A percentile compares a stretch with the other conserved stretches of the same genome.
These are phyloP conservation scores for Chionoecetes opilio DNA, from an alignment of 1,140 invertebrate genomes.

Conservation along the genomic window DNA sequence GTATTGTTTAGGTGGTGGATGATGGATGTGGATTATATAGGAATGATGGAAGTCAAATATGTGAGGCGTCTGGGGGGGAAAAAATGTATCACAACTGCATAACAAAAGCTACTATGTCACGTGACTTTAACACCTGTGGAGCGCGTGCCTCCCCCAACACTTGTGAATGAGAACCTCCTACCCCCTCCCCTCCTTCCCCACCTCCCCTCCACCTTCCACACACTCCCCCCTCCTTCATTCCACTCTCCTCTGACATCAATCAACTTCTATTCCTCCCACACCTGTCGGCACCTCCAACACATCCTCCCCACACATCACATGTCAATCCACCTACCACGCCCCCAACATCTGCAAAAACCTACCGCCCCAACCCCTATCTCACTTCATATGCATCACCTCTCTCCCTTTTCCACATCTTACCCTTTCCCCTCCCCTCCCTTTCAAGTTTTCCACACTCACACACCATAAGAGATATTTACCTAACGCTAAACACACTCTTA, in stretches of 20 bases:
- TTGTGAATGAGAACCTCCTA: neutral
- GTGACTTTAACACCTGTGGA: neutral
- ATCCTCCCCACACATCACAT: too few species aligned
- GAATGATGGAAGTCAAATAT: neutral
- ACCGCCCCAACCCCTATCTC: too few species aligned
- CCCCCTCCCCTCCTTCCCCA: neutral
- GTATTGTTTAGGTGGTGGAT: neutral
- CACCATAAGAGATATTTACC: neutral
- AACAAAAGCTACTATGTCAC: neutral
- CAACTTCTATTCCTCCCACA: too few species aligned
- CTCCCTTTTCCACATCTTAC: neutral
- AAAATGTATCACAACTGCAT: neutral
- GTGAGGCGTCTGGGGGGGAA: neutral
- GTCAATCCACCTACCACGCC: too few species aligned
- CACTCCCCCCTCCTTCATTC: neutral
- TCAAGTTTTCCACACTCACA: neutral
- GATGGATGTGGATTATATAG: neutral
- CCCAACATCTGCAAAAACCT: too few species aligned
- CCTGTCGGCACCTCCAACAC: too few species aligned
- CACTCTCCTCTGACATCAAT: neutral
- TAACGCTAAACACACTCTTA: neutral
- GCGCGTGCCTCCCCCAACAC: neutral
- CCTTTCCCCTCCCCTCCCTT: neutral
- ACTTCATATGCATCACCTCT: neutral
- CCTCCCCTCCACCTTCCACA: neutral